Evolutionary conservation across 2,888 invertebrate genomes (phyloP).

Genomic region (Xestia c-nigrum): DNA sequence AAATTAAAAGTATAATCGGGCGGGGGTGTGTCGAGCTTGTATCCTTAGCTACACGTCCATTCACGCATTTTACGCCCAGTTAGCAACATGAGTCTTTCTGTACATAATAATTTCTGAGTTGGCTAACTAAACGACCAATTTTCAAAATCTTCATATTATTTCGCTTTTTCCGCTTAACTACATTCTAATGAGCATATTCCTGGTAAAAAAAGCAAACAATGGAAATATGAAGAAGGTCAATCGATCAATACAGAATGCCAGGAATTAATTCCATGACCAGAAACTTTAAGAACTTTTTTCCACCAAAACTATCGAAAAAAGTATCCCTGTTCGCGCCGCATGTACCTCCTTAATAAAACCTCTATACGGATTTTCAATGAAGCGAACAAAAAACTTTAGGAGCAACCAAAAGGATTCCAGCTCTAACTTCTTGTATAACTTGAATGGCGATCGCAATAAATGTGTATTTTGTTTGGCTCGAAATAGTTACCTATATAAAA

Average conservation of each 20-base stretch:
- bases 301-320: slow-evolving; percentile 17
- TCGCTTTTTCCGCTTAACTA: too few relatives aligned
- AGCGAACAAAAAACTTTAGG: slow-evolving; percentile 36
- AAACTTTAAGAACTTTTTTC: slow-evolving; percentile 20
- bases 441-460: slow-evolving; percentile 7
- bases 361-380: slow-evolving; percentile 3
- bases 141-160: too few relatives aligned
- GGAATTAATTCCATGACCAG: slow-evolving; percentile 17
- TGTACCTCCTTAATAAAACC: slow-evolving; percentile 22
- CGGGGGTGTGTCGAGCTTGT: too few relatives aligned
- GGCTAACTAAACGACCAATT: too few relatives aligned
- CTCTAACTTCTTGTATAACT: slow-evolving; percentile 36
- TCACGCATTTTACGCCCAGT: too few relatives aligned
- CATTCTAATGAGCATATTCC: not conserved
- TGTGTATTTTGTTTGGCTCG: not conserved
- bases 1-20: too few relatives aligned
- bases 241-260: slow-evolving; percentile 11
- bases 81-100: too few relatives aligned
- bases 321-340: not conserved
- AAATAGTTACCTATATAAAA: slow-evolving; percentile 1
- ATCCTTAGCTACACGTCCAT: too few relatives aligned
- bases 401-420: slow-evolving; percentile 17
- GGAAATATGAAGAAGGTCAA: not conserved
- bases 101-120: too few relatives aligned
- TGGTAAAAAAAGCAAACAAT: too few relatives aligned